phyloP scores from a whole-genome alignment of 2,888 invertebrate species.

The Latheticus oryzae region DNA sequence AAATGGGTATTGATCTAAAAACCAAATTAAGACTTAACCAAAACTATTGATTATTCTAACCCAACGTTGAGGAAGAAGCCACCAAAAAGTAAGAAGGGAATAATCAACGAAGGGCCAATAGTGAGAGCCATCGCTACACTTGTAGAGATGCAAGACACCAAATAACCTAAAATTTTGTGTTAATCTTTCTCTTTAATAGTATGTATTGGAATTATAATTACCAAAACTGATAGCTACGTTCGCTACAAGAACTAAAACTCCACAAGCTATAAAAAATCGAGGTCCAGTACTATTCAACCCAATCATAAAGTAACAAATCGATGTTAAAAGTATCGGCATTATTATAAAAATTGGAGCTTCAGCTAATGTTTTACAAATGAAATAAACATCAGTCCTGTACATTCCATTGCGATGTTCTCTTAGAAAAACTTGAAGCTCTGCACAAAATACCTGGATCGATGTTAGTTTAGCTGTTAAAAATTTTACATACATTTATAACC shows the following conservation, averaged over 20 bases:
- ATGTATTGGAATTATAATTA: slow-evolving; percentile 63
- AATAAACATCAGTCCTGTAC: slow-evolving; percentile 92
- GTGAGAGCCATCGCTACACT: slow-evolving; percentile 90
- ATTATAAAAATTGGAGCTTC: slow-evolving; percentile 89
- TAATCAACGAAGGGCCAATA: slow-evolving; percentile 90
- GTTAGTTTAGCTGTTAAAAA: no score
- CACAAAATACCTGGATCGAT: slow-evolving; percentile 88
- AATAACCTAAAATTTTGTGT: slow-evolving; percentile 75
- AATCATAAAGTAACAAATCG: slow-evolving; percentile 89
- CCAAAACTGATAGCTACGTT: slow-evolving; percentile 92
- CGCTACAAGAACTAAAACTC: slow-evolving; percentile 83
- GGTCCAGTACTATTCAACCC: slow-evolving; percentile 79
- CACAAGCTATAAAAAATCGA: slow-evolving; percentile 79
- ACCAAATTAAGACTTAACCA: slow-evolving; percentile 37
- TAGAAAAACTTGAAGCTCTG: slow-evolving; percentile 89
- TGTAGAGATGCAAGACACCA: slow-evolving; percentile 88
- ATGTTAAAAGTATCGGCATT: slow-evolving; percentile 85
- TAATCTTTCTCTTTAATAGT: no score
- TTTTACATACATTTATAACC: slow-evolving; percentile 84
- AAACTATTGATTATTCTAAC: slow-evolving; percentile 62
- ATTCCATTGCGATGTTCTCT: slow-evolving; percentile 90
- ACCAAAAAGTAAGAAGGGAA: slow-evolving; percentile 94
- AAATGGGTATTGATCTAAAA: slow-evolving; percentile 82
- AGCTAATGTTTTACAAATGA: slow-evolving; percentile 88
- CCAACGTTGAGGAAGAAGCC: slow-evolving; percentile 94